Percentiles rank a stretch among this genome's conserved stretches.
Conservation (phyloP, 2,797 vertebrate genomes). For the Urophycis tenuis region DNA sequence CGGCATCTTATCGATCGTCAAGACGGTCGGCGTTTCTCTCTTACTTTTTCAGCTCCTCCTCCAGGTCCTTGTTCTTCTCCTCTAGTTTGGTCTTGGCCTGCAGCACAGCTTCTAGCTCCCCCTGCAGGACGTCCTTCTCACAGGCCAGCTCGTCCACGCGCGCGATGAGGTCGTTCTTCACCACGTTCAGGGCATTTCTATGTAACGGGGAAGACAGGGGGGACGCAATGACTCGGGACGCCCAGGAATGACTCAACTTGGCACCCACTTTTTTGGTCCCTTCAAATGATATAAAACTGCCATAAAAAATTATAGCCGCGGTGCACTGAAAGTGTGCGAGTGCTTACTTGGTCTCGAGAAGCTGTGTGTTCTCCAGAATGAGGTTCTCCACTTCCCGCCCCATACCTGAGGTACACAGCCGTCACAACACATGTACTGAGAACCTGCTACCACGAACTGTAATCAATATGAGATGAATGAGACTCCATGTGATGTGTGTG, state of each 20-base stretch:
- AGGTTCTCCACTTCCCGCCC: constrained; percentile 97
- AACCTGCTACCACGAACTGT: not conserved
- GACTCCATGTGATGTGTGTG: not conserved
- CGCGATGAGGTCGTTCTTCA: constrained; percentile 96
- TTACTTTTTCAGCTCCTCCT: constrained; percentile 92
- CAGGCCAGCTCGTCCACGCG: constrained; percentile 91
- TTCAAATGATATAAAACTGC: too few species aligned
- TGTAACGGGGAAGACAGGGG: not conserved
- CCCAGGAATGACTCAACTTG: too few species aligned
- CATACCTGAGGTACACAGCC: constrained; percentile 77
- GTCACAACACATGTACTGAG: not conserved
- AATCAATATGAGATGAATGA: not conserved
- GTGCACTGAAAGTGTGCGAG: not conserved
- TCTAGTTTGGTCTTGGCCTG: constrained; percentile 88
- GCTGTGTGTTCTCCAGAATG: constrained; percentile 92
- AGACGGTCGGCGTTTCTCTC: constrained; percentile 15
- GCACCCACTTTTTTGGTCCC: too few species aligned
- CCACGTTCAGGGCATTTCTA: constrained; percentile 96
- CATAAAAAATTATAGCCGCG: too few species aligned
- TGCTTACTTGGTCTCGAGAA: constrained; percentile 97
- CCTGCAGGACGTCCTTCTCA: constrained; percentile 89
- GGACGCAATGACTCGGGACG: not conserved
- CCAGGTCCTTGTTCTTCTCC: constrained; percentile 82
- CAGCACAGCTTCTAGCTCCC: constrained; percentile 82
- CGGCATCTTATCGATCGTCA: not conserved